phyloP scores from a whole-genome alignment of 2,888 invertebrate genomes.

The Orchestes rusci region DNA sequence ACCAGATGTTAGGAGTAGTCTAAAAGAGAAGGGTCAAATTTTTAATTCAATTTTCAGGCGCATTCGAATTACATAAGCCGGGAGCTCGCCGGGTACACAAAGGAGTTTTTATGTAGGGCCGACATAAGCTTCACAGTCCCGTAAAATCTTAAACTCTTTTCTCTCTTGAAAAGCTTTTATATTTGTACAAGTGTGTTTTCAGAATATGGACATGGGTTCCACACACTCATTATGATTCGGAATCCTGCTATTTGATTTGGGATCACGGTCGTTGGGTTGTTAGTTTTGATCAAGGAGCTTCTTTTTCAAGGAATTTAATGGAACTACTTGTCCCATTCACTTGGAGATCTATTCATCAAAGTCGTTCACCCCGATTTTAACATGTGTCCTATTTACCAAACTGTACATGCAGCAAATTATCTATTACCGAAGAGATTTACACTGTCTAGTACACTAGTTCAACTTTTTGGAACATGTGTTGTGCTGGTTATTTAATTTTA shows the following conservation, averaged over 20 bases:
- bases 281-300: no score
- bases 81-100: conserved; percentile 7
- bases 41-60: conserved; percentile 21
- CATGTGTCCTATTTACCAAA: no score
- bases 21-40: conserved; percentile 30
- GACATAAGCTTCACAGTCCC: conserved; percentile 15
- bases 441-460: no score
- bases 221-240: conserved; percentile 15
- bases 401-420: no score
- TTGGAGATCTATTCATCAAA: no score
- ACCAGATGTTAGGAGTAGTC: conserved; percentile 30
- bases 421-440: no score
- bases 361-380: no score
- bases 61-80: conserved; percentile 18
- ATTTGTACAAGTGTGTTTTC: conserved; percentile 27
- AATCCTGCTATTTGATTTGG: conserved; percentile 23
- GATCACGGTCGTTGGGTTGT: conserved; percentile 14
- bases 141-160: conserved; percentile 25
- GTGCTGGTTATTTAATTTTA: no score
- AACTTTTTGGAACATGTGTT: no score
- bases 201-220: conserved; percentile 18
- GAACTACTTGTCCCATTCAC: no score
- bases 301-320: no score
- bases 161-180: conserved; percentile 22
- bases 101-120: conserved; percentile 6